Evolutionary conservation across 2,113 vertebrate genomes (phyloP), one percentile per base, ranked within the genome.

Genomic region (Neomonachus schauinslandi): DNA sequence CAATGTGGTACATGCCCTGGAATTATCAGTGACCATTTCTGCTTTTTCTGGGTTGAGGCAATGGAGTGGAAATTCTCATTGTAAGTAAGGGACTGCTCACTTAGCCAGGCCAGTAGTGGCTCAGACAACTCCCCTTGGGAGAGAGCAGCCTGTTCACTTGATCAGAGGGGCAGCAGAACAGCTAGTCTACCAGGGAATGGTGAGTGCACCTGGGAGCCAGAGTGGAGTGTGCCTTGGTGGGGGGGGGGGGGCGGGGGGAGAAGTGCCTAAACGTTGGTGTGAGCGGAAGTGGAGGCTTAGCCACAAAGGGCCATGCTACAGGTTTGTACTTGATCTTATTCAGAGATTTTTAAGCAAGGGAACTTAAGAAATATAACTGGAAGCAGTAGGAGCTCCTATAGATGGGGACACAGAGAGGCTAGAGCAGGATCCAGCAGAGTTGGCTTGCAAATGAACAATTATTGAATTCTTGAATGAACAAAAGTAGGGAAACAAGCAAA

Each of bases 311-410:
- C 61, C 33, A 9, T 19, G 5, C 12, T 16, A 28, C 16, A 49
- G 33, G 15, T 39, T 42, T 69, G 28, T 46, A 33, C 7, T 77
- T 51, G 42, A 71, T n/a, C 11, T 42, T 63, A n/a, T 19, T 12
- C 3, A n/a, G 61, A 61, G 15, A 90, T 39, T 82, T 49, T 77
- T 18, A 77, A 77, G 26, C 15, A 49, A 49, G 46, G 14, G 76
- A 84, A 63, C 33, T 63, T 83, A 46, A 91, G 49, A 96, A 96
- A n/a, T 46, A 15, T 26, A 57, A 93, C 12, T 16, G 33, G 63
- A 80, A 67, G 12, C 31, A 31, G 15, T 18, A 93, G 69, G 4
- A 65, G 28, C 46, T 87, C 26, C 49, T 94, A 57, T 33, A 72
- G 74, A 53, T 79, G n/a, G 84, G 12, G 39, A 71, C 22, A 81